phyloP scores from a whole-genome alignment of 30 jellyfish, hydroid and myxozoan genomes.

The Phacellophora camtschatica region DNA sequence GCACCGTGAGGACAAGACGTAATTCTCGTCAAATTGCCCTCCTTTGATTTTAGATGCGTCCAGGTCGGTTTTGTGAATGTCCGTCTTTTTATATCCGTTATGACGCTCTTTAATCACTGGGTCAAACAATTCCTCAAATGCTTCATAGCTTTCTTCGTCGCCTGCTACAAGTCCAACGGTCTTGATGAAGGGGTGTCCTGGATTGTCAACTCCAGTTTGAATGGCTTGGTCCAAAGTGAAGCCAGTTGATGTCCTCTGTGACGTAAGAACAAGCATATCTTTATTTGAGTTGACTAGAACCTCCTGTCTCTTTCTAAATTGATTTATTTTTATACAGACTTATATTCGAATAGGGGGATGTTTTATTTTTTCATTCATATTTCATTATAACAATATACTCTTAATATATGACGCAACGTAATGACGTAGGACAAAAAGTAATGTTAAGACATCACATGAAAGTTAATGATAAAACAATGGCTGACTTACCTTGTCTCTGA shows the following conservation, averaged over 20 bases:
- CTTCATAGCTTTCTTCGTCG: slow-evolving; percentile 80
- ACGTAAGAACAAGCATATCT: background rate
- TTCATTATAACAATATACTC: no score
- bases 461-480: no score
- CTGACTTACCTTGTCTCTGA: slow-evolving; percentile 47
- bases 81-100: slow-evolving; percentile 76
- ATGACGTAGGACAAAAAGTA: no score
- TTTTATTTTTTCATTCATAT: no score
- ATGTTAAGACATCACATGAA: no score
- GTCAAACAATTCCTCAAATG: slow-evolving; percentile 70
- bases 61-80: slow-evolving; percentile 79
- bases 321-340: no score
- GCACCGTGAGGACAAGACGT: slow-evolving; percentile 69
- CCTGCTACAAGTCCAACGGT: slow-evolving; percentile 94
- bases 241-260: slow-evolving; percentile 67
- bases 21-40: slow-evolving; percentile 77
- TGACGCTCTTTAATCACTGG: slow-evolving; percentile 81
- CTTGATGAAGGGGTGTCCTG: slow-evolving; percentile 87
- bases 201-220: slow-evolving; percentile 94
- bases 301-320: no score
- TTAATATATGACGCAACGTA: no score
- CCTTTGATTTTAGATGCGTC: slow-evolving; percentile 62
- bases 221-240: slow-evolving; percentile 74
- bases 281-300: no score
- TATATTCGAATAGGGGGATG: no score